These are phyloP conservation scores for Sphinx pinastri DNA, from an alignment of 2,888 invertebrate species.

Conservation along the genomic window DNA sequence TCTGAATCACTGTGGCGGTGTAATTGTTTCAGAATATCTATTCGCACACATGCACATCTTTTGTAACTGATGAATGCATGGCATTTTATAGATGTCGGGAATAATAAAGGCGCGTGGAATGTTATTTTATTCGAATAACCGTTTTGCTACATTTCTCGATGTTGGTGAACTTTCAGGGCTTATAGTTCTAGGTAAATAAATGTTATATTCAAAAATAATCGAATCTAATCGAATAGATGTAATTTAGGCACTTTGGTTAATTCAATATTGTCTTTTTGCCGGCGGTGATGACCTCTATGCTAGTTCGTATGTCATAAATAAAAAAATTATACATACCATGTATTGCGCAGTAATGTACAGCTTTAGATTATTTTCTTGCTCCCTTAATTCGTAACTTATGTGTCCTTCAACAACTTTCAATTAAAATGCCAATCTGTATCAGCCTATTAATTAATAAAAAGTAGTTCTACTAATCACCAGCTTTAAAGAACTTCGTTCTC, in stretches of 20 bases:
- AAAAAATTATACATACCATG: not conserved
- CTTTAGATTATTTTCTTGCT: not conserved
- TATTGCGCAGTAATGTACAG: too few species aligned
- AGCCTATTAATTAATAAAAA: not conserved
- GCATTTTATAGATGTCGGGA: not conserved
- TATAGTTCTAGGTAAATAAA: too few species aligned
- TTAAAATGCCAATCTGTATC: not conserved
- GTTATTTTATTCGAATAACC: not conserved
- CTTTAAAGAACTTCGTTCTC: not conserved
- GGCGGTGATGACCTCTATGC: too few species aligned
- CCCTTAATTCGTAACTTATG: not conserved
- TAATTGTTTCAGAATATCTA: not conserved
- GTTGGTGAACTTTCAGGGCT: too few species aligned
- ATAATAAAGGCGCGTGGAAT: not conserved
- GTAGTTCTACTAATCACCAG: not conserved
- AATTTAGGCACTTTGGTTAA: too few species aligned
- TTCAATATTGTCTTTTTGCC: too few species aligned
- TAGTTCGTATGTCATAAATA: too few species aligned
- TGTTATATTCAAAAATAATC: too few species aligned
- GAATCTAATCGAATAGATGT: too few species aligned
- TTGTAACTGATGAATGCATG: not conserved
- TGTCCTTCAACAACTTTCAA: not conserved
- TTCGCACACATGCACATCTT: not conserved
- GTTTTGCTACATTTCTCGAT: too few species aligned
- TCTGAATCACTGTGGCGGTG: constrained; percentile 14